A percentile compares a stretch with the other conserved stretches of the same genome.
Evolutionary conservation across 2,888 invertebrate genomes (phyloP).

Genomic region (Orthosia incerta): DNA sequence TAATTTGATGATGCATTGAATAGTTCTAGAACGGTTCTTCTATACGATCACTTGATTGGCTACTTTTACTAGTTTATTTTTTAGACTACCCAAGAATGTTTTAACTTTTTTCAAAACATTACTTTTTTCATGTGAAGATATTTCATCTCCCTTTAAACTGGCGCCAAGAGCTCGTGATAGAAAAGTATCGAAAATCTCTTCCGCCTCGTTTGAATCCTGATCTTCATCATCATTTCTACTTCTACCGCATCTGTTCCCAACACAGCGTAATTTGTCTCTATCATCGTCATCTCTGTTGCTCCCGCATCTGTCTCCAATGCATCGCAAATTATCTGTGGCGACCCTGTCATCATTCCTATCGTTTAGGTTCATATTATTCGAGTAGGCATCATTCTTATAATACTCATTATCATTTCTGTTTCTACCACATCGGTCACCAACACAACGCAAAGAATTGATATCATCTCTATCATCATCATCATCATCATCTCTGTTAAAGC

Average conservation of each 20-base stretch:
- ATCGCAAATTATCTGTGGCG: neutral
- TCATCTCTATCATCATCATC: neutral
- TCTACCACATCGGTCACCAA: neutral
- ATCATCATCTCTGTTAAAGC: slow-evolving; percentile 4
- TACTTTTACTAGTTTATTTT: neutral
- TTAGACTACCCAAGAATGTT: neutral
- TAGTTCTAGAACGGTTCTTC: neutral
- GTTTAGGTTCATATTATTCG: neutral
- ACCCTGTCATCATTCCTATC: slow-evolving; percentile 6
- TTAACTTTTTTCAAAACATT: slow-evolving; percentile 4
- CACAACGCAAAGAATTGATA: neutral
- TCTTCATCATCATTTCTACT: slow-evolving; percentile 3
- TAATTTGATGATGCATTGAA: neutral
- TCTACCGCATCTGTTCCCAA: slow-evolving; percentile 27
- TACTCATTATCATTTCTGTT: neutral
- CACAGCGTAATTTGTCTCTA: slow-evolving; percentile 14
- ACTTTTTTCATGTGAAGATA: neutral
- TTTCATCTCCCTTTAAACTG: neutral
- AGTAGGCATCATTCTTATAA: neutral
- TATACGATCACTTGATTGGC: neutral
- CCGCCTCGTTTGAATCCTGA: neutral
- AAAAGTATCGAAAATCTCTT: neutral
- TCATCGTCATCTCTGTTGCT: slow-evolving; percentile 9
- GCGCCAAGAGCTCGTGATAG: neutral
- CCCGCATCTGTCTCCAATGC: slow-evolving; percentile 29